Conservation (phyloP, 2,113 vertebrate species). For the Archocentrus centrarchus region DNA sequence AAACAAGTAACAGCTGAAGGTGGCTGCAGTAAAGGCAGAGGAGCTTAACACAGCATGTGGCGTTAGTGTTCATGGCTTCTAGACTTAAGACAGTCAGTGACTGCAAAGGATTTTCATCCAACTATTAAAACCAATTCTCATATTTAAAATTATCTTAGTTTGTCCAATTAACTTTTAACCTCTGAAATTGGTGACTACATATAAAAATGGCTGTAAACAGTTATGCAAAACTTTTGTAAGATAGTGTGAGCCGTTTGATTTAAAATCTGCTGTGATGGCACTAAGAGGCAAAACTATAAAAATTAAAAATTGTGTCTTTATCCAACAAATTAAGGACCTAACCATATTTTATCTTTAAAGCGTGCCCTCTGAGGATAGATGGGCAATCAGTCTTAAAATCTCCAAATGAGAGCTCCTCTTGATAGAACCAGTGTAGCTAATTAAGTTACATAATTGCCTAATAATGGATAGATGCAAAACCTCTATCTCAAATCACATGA, state of each 20-base stretch:
- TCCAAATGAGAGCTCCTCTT: neutral
- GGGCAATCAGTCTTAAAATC: neutral
- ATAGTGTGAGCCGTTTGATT: too few species aligned
- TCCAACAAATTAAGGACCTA: neutral
- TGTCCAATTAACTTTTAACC: neutral
- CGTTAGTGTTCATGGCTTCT: neutral
- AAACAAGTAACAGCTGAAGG: neutral
- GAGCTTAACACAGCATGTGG: neutral
- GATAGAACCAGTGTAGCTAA: neutral
- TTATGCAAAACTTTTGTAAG: neutral
- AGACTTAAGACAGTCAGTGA: neutral
- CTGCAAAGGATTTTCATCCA: constrained; percentile 3
- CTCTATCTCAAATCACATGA: neutral
- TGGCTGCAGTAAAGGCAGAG: neutral
- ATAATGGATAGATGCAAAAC: neutral
- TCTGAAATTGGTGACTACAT: neutral
- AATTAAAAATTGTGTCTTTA: too few species aligned
- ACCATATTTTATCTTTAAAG: neutral
- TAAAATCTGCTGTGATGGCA: neutral
- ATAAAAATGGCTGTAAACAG: neutral
- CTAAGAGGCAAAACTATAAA: neutral
- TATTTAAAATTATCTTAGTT: neutral
- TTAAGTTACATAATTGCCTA: neutral
- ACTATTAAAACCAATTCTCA: neutral
- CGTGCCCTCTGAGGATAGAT: neutral